These are phyloP conservation scores for Pteronura brasiliensis DNA, from an alignment of 2,113 vertebrate genomes.

Conservation along the genomic window DNA sequence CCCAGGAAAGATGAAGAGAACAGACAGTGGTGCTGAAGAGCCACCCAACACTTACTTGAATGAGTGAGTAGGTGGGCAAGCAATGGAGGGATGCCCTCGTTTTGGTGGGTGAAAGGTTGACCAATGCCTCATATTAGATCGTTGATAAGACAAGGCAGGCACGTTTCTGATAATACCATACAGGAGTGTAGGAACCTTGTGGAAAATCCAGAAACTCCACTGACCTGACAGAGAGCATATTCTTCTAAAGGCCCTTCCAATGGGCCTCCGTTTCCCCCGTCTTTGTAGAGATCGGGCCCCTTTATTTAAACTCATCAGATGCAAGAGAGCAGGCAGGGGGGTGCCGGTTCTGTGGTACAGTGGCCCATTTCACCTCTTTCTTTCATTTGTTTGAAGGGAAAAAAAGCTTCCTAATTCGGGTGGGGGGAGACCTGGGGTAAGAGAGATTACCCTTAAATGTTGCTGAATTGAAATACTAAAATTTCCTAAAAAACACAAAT, in stretches of 20 bases:
- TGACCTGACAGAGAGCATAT: neutral
- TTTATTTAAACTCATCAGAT: neutral
- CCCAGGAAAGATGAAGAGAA: neutral
- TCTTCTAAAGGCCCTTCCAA: neutral
- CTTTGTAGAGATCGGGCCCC: neutral
- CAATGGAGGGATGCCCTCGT: neutral
- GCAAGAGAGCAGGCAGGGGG: accelerated
- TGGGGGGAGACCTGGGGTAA: neutral
- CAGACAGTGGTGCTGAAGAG: neutral
- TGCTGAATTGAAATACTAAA: neutral
- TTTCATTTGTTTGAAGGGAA: neutral
- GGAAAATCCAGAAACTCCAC: neutral
- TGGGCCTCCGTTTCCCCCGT: neutral
- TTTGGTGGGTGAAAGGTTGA: neutral
- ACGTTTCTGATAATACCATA: neutral
- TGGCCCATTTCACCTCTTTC: neutral
- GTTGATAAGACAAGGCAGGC: neutral
- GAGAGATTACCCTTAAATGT: neutral
- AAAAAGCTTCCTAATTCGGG: neutral
- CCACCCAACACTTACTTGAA: neutral
- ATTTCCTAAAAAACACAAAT: neutral
- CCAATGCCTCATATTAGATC: neutral
- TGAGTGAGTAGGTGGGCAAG: neutral
- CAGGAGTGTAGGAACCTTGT: neutral
- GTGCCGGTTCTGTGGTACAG: accelerated